Evolutionary conservation across 2,797 vertebrate species (phyloP).

Genomic region (Sebastes glaucus): DNA sequence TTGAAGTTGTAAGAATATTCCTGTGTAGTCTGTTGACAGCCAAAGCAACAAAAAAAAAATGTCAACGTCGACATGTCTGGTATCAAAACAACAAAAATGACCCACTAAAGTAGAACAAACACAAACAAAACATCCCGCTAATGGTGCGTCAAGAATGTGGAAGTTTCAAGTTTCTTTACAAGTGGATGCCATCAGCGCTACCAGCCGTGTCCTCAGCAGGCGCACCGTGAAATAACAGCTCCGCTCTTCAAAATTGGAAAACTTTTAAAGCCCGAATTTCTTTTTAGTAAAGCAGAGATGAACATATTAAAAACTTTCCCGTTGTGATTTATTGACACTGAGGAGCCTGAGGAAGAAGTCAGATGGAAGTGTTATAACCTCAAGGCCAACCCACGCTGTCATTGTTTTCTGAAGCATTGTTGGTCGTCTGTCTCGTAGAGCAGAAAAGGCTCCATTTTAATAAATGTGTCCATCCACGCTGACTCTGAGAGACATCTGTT

Average conservation of each 20-base stretch:
- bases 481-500: not conserved
- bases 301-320: not conserved
- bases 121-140: slow-evolving; percentile 15
- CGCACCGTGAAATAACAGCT: not conserved
- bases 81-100: slow-evolving; percentile 47
- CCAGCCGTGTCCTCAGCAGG: not conserved
- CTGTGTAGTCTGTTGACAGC: slow-evolving; percentile 37
- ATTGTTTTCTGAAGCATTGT: slow-evolving; percentile 20
- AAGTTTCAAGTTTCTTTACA: not conserved
- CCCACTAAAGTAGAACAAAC: slow-evolving; percentile 35
- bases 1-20: slow-evolving; percentile 6
- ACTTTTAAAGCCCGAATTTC: not conserved
- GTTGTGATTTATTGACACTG: not conserved
- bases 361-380: not conserved
- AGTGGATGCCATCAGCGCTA: not conserved
- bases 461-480: not conserved
- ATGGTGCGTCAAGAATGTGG: slow-evolving; percentile 7
- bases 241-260: not conserved
- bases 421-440: not conserved
- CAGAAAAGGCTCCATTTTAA: not conserved
- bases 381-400: not conserved
- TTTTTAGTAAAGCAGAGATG: not conserved
- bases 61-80: not conserved
- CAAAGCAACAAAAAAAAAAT: not conserved
- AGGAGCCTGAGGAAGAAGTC: not conserved